Conservation (phyloP, 2,888 invertebrate genomes). For the Torymus tubicola region DNA sequence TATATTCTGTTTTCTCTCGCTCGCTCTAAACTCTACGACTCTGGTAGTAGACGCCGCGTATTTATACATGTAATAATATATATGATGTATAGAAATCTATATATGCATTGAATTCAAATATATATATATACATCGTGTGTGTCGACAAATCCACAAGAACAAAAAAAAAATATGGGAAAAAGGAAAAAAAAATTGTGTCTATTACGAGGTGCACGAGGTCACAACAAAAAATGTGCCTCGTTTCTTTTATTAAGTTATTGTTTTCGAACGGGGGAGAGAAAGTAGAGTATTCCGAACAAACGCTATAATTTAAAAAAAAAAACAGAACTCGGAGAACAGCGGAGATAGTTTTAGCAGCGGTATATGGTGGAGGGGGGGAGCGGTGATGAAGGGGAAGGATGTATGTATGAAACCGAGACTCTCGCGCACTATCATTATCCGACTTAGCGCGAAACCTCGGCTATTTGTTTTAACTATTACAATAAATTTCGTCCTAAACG, state of each 20-base stretch:
- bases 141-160: background rate
- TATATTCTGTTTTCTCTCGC: constrained; percentile 49
- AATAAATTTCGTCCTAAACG: constrained; percentile 19
- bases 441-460: no score
- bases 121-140: constrained; percentile 39
- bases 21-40: constrained; percentile 31
- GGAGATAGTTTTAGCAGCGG: no score
- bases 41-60: constrained; percentile 32
- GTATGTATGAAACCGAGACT: no score
- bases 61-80: constrained; percentile 57
- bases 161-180: constrained; percentile 16
- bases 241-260: constrained; percentile 4
- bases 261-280: constrained; percentile 37
- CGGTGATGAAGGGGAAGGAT: no score
- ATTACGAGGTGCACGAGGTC: background rate
- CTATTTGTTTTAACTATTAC: constrained; percentile 12
- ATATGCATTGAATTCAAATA: constrained; percentile 56
- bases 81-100: constrained; percentile 58
- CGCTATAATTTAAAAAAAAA: no score
- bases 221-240: background rate
- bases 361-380: no score
- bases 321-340: no score
- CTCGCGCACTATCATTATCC: no score
- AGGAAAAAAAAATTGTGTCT: constrained; percentile 7
- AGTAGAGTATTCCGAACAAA: background rate